A percentile compares a stretch with the other conserved stretches of the same genome.
These are phyloP conservation scores for Malurus melanocephalus DNA, from an alignment of 2,113 vertebrate genomes.

Conservation along the genomic window DNA sequence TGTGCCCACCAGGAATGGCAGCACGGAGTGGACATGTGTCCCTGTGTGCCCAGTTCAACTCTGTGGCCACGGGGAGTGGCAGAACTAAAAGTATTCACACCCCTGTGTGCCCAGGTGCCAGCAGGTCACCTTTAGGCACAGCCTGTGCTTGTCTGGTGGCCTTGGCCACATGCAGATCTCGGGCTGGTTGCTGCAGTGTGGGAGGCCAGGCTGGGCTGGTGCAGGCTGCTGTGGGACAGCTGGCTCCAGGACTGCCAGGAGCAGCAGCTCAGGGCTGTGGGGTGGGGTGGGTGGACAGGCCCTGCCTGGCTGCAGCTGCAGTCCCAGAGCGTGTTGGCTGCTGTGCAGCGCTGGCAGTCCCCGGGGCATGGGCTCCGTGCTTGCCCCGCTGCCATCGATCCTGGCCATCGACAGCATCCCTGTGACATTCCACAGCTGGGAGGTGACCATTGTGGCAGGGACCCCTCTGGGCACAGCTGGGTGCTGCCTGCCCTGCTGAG, in stretches of 20 bases:
- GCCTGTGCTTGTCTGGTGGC: not conserved
- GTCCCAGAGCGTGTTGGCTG: fast-evolving
- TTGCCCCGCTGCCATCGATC: fast-evolving
- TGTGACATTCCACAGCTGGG: fast-evolving
- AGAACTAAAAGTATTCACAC: fast-evolving
- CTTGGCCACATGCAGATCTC: fast-evolving
- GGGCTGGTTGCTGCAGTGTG: not conserved
- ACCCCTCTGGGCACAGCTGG: not conserved
- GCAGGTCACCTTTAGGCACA: not conserved
- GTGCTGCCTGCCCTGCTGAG: not conserved
- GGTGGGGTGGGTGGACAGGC: fast-evolving
- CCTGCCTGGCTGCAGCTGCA: not conserved
- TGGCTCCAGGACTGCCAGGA: not conserved
- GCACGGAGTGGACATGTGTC: too few species aligned
- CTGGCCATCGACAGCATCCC: not conserved
- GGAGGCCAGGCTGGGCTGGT: not conserved
- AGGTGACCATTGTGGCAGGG: not conserved
- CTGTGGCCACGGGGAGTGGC: not conserved
- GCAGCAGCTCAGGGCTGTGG: not conserved
- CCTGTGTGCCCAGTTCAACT: not conserved
- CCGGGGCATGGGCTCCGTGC: not conserved
- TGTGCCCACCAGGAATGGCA: too few species aligned
- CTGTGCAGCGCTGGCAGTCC: not conserved
- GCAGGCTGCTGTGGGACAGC: not conserved
- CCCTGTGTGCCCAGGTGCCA: not conserved